A percentile compares a stretch with the other conserved stretches of the same genome.
These are phyloP conservation scores for Bradynema listronoti DNA, from an alignment of 1,140 invertebrate genomes.

Conservation along the genomic window DNA sequence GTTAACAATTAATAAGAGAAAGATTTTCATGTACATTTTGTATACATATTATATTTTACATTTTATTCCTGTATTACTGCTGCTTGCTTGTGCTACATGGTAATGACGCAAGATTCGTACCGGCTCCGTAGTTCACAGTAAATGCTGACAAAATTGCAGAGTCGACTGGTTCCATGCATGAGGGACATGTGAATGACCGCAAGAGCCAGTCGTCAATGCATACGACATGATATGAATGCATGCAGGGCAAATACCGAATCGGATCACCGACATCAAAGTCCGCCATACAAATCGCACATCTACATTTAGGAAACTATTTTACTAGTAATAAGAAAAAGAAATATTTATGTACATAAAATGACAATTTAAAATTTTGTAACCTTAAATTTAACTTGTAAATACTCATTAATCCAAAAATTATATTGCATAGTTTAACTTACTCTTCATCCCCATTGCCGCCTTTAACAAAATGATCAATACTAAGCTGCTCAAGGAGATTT, in stretches of 20 bases:
- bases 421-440: slow-evolving; percentile 19
- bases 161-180: slow-evolving; percentile 90
- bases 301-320: too few species aligned
- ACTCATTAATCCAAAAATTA: slow-evolving; percentile 3
- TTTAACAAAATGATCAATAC: slow-evolving; percentile 26
- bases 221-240: slow-evolving; percentile 82
- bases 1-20: too few species aligned
- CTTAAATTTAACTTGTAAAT: too few species aligned
- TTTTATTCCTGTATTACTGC: too few species aligned
- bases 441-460: slow-evolving; percentile 21
- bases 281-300: slow-evolving; percentile 89
- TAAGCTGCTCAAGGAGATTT: slow-evolving; percentile 35
- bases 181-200: slow-evolving; percentile 80
- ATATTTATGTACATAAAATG: too few species aligned
- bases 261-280: slow-evolving; percentile 74
- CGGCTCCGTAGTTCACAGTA: slow-evolving; percentile 11
- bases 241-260: slow-evolving; percentile 80
- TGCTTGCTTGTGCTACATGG: too few species aligned
- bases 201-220: slow-evolving; percentile 88
- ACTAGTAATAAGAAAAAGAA: too few species aligned
- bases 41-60: too few species aligned
- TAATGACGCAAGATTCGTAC: too few species aligned
- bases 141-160: slow-evolving; percentile 63
- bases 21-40: too few species aligned
- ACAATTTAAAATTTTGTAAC: too few species aligned